These are phyloP conservation scores for Azemiops feae DNA, from an alignment of 2,113 vertebrate genomes.

Conservation along the genomic window DNA sequence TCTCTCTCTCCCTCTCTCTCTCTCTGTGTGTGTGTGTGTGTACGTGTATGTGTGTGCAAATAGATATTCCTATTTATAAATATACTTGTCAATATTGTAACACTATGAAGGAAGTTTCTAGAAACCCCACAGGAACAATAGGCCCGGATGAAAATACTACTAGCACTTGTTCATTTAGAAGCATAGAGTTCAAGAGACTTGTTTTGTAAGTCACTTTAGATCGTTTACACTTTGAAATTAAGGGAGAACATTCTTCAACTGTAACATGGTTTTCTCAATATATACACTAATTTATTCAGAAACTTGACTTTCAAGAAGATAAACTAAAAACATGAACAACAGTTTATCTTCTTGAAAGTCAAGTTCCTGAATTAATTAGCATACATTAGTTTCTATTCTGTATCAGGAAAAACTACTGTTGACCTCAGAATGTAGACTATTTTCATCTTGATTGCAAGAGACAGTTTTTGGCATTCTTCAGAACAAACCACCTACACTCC, in stretches of 20 bases:
- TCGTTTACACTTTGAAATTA: not conserved
- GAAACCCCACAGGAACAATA: not conserved
- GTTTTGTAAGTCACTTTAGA: not conserved
- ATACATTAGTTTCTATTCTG: not conserved
- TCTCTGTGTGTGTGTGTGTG: not conserved
- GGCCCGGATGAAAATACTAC: not conserved
- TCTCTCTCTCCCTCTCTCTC: not conserved
- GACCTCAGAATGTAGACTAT: not conserved
- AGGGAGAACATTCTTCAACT: not conserved
- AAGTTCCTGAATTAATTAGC: not conserved
- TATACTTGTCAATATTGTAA: not conserved
- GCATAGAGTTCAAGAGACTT: not conserved
- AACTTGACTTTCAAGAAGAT: not conserved
- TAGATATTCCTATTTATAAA: not conserved
- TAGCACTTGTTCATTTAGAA: not conserved
- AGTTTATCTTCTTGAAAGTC: not conserved
- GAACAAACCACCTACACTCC: not conserved
- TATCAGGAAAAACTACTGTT: not conserved
- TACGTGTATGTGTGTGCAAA: not conserved
- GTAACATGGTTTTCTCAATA: not conserved
- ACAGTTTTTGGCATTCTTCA: not conserved
- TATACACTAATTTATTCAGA: not conserved
- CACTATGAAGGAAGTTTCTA: not conserved
- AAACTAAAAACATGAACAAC: not conserved
- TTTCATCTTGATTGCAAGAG: not conserved